These are phyloP conservation scores for Boloria selene DNA, from an alignment of 2,888 invertebrate species.

Conservation along the genomic window DNA sequence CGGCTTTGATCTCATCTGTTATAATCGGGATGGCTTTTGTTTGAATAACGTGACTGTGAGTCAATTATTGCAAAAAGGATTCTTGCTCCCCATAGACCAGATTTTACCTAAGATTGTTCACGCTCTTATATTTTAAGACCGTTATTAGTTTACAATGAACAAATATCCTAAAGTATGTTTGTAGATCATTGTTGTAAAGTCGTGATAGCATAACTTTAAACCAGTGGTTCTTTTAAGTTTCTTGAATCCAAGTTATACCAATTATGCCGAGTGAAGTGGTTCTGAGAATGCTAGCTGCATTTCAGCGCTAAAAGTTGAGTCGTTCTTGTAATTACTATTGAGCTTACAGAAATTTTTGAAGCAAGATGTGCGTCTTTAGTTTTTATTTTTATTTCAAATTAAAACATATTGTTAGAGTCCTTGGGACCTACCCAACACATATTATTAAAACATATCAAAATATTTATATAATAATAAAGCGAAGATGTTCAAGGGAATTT, in stretches of 20 bases:
- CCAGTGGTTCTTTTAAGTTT: conserved; percentile 19
- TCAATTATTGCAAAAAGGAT: conserved; percentile 60
- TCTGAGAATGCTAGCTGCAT: conserved; percentile 23
- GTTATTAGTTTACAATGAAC: not conserved
- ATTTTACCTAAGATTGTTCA: conserved; percentile 27
- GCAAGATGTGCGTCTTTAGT: not conserved
- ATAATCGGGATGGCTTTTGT: conserved; percentile 66
- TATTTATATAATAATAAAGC: conserved; percentile 74
- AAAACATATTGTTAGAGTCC: too few relatives aligned
- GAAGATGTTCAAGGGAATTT: conserved; percentile 70
- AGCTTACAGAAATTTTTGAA: conserved; percentile 8
- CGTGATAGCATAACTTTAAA: conserved; percentile 6
- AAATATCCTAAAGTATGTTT: not conserved
- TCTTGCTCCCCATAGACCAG: conserved; percentile 53
- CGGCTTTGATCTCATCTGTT: conserved; percentile 72
- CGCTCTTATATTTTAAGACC: not conserved
- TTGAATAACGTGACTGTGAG: conserved; percentile 48
- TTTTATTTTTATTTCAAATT: not conserved
- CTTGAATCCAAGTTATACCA: conserved; percentile 26
- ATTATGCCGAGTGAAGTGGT: conserved; percentile 25
- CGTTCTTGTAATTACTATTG: conserved; percentile 21
- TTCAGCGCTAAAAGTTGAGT: conserved; percentile 23
- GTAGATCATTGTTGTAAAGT: not conserved
- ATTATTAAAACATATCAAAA: too few relatives aligned
- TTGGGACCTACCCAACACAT: too few relatives aligned